Base-by-base conservation (phyloP, 2,797 vertebrate species). In the Acrossocheilus wenchowensis region DNA sequence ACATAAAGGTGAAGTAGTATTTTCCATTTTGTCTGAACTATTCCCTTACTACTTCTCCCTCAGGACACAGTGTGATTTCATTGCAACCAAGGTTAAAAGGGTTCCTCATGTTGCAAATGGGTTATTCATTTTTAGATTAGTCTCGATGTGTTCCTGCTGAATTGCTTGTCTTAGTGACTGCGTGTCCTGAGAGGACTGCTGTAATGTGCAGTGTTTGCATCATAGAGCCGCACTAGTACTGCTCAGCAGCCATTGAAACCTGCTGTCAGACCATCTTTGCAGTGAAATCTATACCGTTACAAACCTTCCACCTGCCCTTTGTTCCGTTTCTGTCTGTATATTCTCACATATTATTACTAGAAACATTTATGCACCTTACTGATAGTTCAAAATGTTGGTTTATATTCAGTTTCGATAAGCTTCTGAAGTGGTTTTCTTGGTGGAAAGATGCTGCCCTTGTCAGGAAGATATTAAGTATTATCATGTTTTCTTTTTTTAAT, bases 341-440 rank as follows among this genome's bases (percentile, higher is more conserved):
- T 36, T 15, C 30, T 71, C 50, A 60, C 41, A 41, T 41, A 21
- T 30, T 39, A 57, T 68, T 41, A 6, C 60, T 84, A 19, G 34
- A 78, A 78, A 60, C 9, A 39, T 71, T 48, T 50, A 39, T 57
- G 77, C 84, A 79, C 77, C 77, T 80, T 83, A 64, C 34, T 21
- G 9, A 66, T 39, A 23, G 48, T 72, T 82, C 36, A 62, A 21
- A 54, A 62, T 57, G 41, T 39, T 10, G 8, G 12, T 72, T 79
- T 36, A 80, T 57, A 79, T 48, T 45, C 43, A 2, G 43, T 45
- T 57, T 57, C 15, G 3, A 64, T 75, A 36, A 62, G 26, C 66
- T 54, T 73, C 36, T 48, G 17, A 34, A 75, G 68, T 72, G 36
- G 41, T 48, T 66, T 66, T 39, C 52, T 48, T 39, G 64, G n/a